Evolutionary conservation across 2,888 invertebrate species (phyloP).

Genomic region (Scrobipalpa costella): DNA sequence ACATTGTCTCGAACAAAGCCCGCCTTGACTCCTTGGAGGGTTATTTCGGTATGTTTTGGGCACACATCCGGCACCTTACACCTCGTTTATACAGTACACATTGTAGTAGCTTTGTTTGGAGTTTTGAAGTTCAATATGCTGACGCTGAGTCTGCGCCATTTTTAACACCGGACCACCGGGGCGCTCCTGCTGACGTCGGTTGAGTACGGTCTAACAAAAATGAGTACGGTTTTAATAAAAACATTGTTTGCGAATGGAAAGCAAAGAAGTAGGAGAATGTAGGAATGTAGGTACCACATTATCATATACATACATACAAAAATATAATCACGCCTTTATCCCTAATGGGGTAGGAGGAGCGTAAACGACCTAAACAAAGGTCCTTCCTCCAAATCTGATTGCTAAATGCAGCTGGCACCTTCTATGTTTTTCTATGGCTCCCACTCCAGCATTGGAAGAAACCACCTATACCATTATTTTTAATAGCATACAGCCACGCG

Average conservation of each 20-base stretch:
- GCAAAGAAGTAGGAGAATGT: neutral
- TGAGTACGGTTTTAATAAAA: neutral
- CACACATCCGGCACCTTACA: conserved; percentile 64
- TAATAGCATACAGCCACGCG: too few relatives aligned
- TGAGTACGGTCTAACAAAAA: neutral
- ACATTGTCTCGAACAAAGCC: conserved; percentile 50
- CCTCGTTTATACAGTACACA: conserved; percentile 57
- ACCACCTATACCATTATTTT: too few relatives aligned
- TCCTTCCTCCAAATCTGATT: too few relatives aligned
- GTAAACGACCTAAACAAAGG: too few relatives aligned
- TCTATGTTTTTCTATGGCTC: too few relatives aligned
- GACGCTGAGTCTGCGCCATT: conserved; percentile 23
- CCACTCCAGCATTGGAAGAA: too few relatives aligned
- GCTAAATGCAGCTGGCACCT: too few relatives aligned
- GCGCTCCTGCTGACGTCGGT: neutral
- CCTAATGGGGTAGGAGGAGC: too few relatives aligned
- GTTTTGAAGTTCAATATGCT: conserved; percentile 19
- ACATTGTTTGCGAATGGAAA: neutral
- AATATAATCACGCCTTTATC: too few relatives aligned
- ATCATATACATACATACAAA: too few relatives aligned
- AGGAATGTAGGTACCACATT: too few relatives aligned
- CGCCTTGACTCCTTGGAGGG: conserved; percentile 51
- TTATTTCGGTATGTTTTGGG: conserved; percentile 63
- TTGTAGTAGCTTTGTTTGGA: conserved; percentile 50
- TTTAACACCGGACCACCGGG: conserved; percentile 29